Evolutionary conservation across 1,140 invertebrate species (phyloP), one percentile per base, ranked within the genome.

Genomic region (Euura lappo): DNA sequence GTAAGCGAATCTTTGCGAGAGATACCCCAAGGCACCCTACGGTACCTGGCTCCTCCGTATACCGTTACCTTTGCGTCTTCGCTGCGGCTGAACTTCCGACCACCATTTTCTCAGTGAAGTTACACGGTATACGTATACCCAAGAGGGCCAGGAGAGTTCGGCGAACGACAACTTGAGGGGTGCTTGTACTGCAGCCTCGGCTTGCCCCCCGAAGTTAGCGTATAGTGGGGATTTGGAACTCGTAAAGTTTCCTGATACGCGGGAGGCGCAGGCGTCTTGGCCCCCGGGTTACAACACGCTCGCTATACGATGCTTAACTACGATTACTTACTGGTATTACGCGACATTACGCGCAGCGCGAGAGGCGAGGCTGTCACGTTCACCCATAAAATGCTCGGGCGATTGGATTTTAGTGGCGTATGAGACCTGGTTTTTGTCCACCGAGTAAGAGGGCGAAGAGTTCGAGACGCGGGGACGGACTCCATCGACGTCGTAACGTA

Each of bases 241-340:
- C 73, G 70, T 74, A 74, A 74, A 74, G 73, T 74, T 74, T 44
- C 44, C 73, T 70, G 68, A 74, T 74, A 74, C 70, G 69, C 69
- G 60, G 73, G 65, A 71, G 46, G 43, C 10, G 65, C 69, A 70
- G 51, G 51, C 51, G 51, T 60, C 51, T 60, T 60, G 51, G 51
- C 51, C 5, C 13, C 28, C 51, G 51, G 51, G 51, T 60, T 60
- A 60, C 51, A 60, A 60, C 51, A n/a, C 51, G 51, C 5, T 60
- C 51, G 51, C 51, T 60, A 60, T 68, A 44, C 42, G 44, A 47
- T 60, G 45, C 47, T 69, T 69, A 73, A 67, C 72, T 65, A 68
- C 72, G 72, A 73, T 73, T 73, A 70, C 72, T 73, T 73, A 70
- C 72, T 65, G 72, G 68, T 66, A 70, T 73, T 73, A 73, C 72